phyloP scores from a whole-genome alignment of 92 coral and sea anemone genomes.

The Phenganax subtilis region DNA sequence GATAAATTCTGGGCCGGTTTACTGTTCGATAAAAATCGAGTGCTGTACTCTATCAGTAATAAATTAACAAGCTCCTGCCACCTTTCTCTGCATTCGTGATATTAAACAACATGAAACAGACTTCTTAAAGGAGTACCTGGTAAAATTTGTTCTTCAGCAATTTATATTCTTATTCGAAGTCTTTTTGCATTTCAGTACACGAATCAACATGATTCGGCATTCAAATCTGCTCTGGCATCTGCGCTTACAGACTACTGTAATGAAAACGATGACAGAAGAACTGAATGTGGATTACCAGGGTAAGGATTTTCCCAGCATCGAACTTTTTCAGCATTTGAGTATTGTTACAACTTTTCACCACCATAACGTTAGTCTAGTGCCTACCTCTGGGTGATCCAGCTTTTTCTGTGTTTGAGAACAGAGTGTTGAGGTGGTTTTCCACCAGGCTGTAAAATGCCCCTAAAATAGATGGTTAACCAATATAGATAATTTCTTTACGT shows the following conservation, averaged over 20 bases:
- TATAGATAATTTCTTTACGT: neutral
- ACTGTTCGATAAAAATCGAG: no score
- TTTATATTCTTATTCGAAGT: neutral
- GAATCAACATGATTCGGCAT: conserved; percentile 4
- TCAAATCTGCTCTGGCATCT: conserved; percentile 4
- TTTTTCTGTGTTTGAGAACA: no score
- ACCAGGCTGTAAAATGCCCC: neutral
- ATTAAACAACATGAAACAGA: neutral
- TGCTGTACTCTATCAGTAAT: no score
- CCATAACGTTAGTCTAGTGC: no score
- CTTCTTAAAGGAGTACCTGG: neutral
- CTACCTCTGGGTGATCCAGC: no score
- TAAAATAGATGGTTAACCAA: neutral
- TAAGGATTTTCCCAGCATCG: neutral
- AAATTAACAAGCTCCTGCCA: no score
- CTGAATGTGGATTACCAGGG: conserved; percentile 29
- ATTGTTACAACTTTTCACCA: no score
- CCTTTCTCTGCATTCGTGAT: no score
- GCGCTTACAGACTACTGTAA: conserved; percentile 30
- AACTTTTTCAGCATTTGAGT: neutral
- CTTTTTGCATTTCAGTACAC: conserved; percentile 10
- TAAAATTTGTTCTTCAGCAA: neutral
- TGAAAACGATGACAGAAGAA: conserved; percentile 13
- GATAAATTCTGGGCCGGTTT: no score
- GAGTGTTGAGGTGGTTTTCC: neutral